phyloP scores from a whole-genome alignment of 2,888 invertebrate genomes.

The Limenitis camilla region DNA sequence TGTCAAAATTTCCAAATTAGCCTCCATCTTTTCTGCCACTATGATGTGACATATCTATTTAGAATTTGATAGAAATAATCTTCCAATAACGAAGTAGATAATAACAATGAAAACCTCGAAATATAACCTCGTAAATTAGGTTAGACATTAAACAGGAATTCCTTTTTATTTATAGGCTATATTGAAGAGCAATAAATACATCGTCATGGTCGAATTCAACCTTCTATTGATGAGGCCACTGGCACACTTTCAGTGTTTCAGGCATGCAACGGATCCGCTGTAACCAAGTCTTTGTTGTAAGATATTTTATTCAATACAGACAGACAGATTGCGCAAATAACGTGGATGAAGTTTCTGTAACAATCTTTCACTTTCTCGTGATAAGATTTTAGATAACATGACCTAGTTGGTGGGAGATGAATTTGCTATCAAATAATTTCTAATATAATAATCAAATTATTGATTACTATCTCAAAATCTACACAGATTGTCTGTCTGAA shows the following conservation, averaged over 20 bases:
- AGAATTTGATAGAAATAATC: no score
- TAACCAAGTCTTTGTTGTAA: constrained; percentile 20
- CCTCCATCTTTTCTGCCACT: no score
- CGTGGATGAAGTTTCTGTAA: neutral
- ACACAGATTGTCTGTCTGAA: no score
- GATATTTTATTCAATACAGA: constrained; percentile 11
- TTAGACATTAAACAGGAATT: no score
- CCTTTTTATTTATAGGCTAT: constrained; percentile 9
- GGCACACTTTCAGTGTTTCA: constrained; percentile 51
- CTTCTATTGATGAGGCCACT: constrained; percentile 34
- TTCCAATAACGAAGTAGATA: no score
- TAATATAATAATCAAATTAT: neutral
- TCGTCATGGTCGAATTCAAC: constrained; percentile 27
- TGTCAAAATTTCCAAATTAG: no score
- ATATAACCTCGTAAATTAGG: no score
- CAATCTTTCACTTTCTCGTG: neutral
- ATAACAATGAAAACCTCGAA: no score
- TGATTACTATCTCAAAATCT: no score
- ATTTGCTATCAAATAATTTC: neutral
- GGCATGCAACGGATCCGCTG: constrained; percentile 33
- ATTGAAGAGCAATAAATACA: neutral
- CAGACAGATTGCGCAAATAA: constrained; percentile 8
- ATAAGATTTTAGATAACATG: neutral
- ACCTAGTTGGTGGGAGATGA: constrained; percentile 1
- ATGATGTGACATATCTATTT: no score